phyloP scores from a whole-genome alignment of 2,888 invertebrate genomes.

The Eueremaeus valkanovi region DNA sequence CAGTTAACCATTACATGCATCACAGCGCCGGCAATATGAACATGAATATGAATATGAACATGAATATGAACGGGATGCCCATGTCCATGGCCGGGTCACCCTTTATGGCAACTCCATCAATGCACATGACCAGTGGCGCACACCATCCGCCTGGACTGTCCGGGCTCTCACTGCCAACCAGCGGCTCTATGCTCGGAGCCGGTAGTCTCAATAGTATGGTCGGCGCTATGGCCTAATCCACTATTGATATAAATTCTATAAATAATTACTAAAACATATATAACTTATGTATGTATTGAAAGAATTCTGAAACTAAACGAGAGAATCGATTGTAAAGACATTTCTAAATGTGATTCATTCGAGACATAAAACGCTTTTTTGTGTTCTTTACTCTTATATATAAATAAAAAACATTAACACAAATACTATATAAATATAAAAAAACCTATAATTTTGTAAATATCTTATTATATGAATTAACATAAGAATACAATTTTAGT shows the following conservation, averaged over 20 bases:
- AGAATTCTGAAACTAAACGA: no score
- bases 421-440: no score
- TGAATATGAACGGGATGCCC: slow-evolving; percentile 47
- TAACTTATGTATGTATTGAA: not conserved
- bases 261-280: not conserved
- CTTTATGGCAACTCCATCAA: slow-evolving; percentile 49
- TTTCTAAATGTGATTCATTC: no score
- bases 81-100: slow-evolving; percentile 46
- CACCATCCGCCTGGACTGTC: slow-evolving; percentile 46
- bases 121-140: slow-evolving; percentile 56
- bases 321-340: no score
- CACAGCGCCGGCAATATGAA: slow-evolving; percentile 41
- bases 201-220: slow-evolving; percentile 54
- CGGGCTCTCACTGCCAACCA: slow-evolving; percentile 50
- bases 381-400: no score
- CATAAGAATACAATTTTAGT: no score
- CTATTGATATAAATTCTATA: not conserved
- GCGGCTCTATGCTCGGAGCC: slow-evolving; percentile 53
- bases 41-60: slow-evolving; percentile 47
- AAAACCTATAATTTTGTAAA: no score
- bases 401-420: no score
- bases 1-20: slow-evolving; percentile 53
- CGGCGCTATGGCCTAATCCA: slow-evolving; percentile 52
- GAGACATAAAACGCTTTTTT: no score
- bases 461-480: no score